phyloP scores from a whole-genome alignment of 2,888 invertebrate species.

The Drosophila anomalata region DNA sequence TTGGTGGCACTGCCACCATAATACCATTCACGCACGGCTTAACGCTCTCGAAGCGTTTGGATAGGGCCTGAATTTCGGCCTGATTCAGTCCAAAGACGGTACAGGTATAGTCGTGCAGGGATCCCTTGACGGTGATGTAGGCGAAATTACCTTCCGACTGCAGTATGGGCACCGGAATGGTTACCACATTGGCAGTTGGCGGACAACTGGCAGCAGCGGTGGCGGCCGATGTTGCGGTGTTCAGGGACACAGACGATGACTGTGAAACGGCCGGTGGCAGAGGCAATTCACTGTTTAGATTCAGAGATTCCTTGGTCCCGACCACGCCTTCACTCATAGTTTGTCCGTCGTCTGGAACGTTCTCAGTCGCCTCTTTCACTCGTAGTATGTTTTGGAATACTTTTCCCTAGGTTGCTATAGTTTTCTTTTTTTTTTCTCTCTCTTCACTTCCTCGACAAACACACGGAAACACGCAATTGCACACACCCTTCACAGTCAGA shows the following conservation, averaged over 20 bases:
- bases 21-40: conserved; percentile 89
- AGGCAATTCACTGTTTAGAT: conserved; percentile 54
- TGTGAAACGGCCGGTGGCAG: conserved; percentile 15
- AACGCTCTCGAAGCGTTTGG: conserved; percentile 88
- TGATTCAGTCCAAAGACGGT: conserved; percentile 90
- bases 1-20: conserved; percentile 88
- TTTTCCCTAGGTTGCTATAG: conserved; percentile 65
- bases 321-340: conserved; percentile 46
- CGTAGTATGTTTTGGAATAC: conserved; percentile 40
- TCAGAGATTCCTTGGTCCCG: conserved; percentile 56
- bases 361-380: conserved; percentile 34
- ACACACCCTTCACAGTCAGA: conserved; percentile 17
- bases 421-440: conserved; percentile 21
- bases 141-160: conserved; percentile 86
- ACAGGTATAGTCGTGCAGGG: conserved; percentile 90
- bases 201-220: conserved; percentile 34
- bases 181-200: conserved; percentile 80
- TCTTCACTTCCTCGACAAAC: conserved; percentile 8
- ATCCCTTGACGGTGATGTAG: conserved; percentile 92
- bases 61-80: conserved; percentile 89
- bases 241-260: conserved; percentile 54
- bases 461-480: conserved; percentile 15
- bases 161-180: conserved; percentile 84
- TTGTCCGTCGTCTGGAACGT: conserved; percentile 23
- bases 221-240: conserved; percentile 20